Conservation (phyloP, 2,888 invertebrate species). For the Epicampocera succincta region DNA sequence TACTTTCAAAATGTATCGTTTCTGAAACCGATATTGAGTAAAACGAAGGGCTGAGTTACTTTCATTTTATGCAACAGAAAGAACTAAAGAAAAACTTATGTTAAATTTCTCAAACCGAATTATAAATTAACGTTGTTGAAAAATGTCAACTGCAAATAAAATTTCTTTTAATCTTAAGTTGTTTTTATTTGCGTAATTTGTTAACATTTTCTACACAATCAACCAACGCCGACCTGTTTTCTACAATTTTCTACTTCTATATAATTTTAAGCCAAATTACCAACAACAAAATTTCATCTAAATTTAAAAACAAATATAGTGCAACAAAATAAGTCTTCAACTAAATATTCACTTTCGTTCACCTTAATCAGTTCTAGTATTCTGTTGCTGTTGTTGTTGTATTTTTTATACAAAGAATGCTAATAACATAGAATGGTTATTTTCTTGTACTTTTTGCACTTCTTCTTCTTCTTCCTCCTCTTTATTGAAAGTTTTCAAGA, state of each 20-base stretch:
- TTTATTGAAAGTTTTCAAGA: slow-evolving; percentile 56
- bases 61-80: too few relatives aligned
- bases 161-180: too few relatives aligned
- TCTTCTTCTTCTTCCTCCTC: slow-evolving; percentile 13
- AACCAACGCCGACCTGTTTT: background rate
- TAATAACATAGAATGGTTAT: slow-evolving; percentile 23
- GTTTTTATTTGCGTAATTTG: too few relatives aligned
- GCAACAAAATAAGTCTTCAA: too few relatives aligned
- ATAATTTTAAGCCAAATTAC: slow-evolving; percentile 3
- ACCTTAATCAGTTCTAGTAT: slow-evolving; percentile 39
- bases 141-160: too few relatives aligned
- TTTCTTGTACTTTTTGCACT: too few relatives aligned
- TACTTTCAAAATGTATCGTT: too few relatives aligned
- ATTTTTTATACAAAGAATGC: slow-evolving; percentile 19
- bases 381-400: background rate
- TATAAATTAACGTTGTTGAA: too few relatives aligned
- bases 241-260: background rate
- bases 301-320: background rate
- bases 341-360: slow-evolving; percentile 61
- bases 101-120: too few relatives aligned
- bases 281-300: background rate
- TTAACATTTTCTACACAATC: background rate
- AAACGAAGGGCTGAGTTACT: too few relatives aligned
- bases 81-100: too few relatives aligned
- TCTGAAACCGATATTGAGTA: too few relatives aligned